These are phyloP conservation scores for Dicyrtoma fusca DNA, from an alignment of 2,888 invertebrate species.

Conservation along the genomic window DNA sequence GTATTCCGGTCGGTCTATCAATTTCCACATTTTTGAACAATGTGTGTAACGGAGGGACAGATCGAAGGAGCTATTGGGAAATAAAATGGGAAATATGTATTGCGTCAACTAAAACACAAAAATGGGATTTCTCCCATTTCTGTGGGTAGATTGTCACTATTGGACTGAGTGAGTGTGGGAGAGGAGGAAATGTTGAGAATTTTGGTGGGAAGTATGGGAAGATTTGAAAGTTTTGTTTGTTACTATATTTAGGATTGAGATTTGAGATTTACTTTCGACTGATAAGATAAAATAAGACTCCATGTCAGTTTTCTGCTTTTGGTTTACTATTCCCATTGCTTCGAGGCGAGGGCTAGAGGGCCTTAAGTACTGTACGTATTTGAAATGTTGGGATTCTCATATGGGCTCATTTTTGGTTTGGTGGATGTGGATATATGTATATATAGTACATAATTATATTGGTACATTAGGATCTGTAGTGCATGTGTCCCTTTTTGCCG, in stretches of 20 bases:
- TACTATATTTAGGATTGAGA: conserved; percentile 29
- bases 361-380: no score
- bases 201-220: neutral
- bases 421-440: neutral
- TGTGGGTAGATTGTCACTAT: no score
- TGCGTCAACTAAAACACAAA: neutral
- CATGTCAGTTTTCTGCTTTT: conserved; percentile 16
- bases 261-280: conserved; percentile 14
- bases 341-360: no score
- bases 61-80: no score
- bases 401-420: no score
- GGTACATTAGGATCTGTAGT: no score
- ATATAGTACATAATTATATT: neutral
- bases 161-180: no score
- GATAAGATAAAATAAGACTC: conserved; percentile 31
- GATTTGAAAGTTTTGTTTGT: neutral
- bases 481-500: conserved; percentile 19
- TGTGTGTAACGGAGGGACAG: no score
- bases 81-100: neutral
- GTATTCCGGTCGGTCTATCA: no score
- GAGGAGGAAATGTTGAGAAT: neutral
- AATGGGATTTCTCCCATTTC: neutral
- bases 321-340: no score
- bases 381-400: no score
- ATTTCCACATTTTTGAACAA: no score